phyloP scores from a whole-genome alignment of 2,888 invertebrate species.

The Melanostoma scalare region DNA sequence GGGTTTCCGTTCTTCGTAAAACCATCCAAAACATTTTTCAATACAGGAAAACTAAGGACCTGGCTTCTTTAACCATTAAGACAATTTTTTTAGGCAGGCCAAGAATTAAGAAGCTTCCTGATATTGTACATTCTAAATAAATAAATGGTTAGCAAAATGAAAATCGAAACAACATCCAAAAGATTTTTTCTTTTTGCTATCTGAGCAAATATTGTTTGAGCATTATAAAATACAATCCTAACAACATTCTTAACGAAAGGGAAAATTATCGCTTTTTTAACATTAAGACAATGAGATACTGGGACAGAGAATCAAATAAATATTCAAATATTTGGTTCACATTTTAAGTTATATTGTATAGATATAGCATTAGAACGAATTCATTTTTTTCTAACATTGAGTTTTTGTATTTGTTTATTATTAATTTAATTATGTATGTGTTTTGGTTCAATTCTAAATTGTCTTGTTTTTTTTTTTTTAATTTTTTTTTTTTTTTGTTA shows the following conservation, averaged over 20 bases:
- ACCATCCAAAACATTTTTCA: too few species aligned
- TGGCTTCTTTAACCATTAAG: too few species aligned
- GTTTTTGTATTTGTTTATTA: constrained; percentile 21
- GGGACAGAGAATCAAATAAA: constrained; percentile 26
- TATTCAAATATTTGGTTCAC: constrained; percentile 30
- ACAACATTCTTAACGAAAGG: constrained; percentile 9
- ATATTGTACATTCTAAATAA: too few species aligned
- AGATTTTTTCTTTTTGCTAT: too few species aligned
- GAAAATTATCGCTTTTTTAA: not conserved
- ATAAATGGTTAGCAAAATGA: too few species aligned
- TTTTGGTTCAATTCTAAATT: constrained; percentile 71
- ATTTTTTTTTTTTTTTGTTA: constrained; percentile 33
- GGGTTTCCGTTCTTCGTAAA: too few species aligned
- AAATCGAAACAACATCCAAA: too few species aligned
- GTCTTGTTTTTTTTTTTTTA: constrained; percentile 38
- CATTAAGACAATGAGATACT: constrained; percentile 22
- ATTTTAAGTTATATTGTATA: constrained; percentile 32
- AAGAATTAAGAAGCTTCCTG: too few species aligned
- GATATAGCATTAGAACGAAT: constrained; percentile 43
- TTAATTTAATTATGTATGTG: constrained; percentile 49
- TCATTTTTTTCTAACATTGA: constrained; percentile 55
- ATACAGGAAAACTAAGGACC: too few species aligned
- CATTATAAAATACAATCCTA: not conserved
- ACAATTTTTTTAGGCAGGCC: too few species aligned
- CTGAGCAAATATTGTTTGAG: too few species aligned